Evolutionary conservation across 2,797 vertebrate species (phyloP), one percentile per base, ranked within the genome.

Genomic region (Cyclura pinguis): DNA sequence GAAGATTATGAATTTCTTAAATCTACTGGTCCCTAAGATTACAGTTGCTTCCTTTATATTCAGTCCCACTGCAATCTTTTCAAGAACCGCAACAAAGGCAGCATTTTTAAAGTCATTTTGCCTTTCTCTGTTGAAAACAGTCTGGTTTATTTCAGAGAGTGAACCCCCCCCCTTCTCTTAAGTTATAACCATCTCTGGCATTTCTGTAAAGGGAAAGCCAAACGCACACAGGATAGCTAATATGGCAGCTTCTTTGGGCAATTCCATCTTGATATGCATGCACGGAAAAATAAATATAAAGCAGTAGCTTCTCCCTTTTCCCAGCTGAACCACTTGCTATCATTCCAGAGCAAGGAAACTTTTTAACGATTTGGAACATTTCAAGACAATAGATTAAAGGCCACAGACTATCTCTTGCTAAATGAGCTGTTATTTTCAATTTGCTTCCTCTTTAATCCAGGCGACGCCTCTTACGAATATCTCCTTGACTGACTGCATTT

Each of bases 351-450:
- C 0, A 0, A 14, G 93, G 91, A 94, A 95, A 76, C 42, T 50
- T 64, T 93, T 89, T 89, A 84, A 32, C 92, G 77, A 59, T 90
- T 64, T 82, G 91, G 90, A 93, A 89, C 80, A 27, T 84, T 72
- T 84, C 0, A 0, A 69, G 88, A 93, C 93, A 97, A 92, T 85
- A 83, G 93, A 96, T 96, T 94, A 95, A 94, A 95, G 84, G 76
- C 91, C 86, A 52, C 29, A 0, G 69, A 80, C 76, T 95, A 95
- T 94, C 93, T 93, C 92, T 91, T 93, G 78, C 29, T 95, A 93
- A 94, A 95, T 83, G 94, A 94, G 90, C 90, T 96, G 93, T 92
- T 94, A 74, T 92, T 93, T 90, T 86, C 94, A 95, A 93, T 92
- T 84, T 92, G 78, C 18, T 78, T 47, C 52, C 86, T 0, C 64